These are phyloP conservation scores for Caranx ignobilis DNA, from an alignment of 2,113 vertebrate genomes.

Conservation along the genomic window DNA sequence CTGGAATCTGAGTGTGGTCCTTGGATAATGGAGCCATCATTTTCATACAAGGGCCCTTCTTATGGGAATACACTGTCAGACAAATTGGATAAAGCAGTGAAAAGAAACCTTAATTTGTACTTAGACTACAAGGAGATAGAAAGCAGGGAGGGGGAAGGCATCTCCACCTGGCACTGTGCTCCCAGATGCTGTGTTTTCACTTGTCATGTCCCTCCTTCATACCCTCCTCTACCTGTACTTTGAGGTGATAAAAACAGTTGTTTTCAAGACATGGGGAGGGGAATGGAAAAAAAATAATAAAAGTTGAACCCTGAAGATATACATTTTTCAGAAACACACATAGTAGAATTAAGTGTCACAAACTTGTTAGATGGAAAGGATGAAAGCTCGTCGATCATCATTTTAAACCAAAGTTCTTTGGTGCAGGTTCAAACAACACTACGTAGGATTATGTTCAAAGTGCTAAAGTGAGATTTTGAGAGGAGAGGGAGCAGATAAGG, in stretches of 20 bases:
- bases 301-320: not conserved
- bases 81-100: constrained; percentile 42
- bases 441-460: not conserved
- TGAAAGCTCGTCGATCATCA: not conserved
- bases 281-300: not conserved
- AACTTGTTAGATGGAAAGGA: not conserved
- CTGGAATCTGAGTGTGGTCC: constrained; percentile 29
- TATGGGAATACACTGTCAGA: constrained; percentile 39
- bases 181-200: constrained; percentile 7
- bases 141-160: not conserved
- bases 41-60: constrained; percentile 38
- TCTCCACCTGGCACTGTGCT: not conserved
- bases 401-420: not conserved
- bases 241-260: constrained; percentile 9
- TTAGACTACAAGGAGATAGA: not conserved
- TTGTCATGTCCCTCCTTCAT: not conserved
- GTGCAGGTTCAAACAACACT: not conserved
- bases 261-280: not conserved
- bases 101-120: constrained; percentile 43
- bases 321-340: not conserved
- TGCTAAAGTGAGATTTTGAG: not conserved
- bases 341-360: not conserved
- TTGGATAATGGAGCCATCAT: constrained; percentile 43
- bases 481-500: not conserved
- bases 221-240: not conserved